Percentiles rank a stretch among this genome's conserved stretches.
Evolutionary conservation across 1,140 invertebrate genomes (phyloP).

Genomic region (Globodera rostochiensis): DNA sequence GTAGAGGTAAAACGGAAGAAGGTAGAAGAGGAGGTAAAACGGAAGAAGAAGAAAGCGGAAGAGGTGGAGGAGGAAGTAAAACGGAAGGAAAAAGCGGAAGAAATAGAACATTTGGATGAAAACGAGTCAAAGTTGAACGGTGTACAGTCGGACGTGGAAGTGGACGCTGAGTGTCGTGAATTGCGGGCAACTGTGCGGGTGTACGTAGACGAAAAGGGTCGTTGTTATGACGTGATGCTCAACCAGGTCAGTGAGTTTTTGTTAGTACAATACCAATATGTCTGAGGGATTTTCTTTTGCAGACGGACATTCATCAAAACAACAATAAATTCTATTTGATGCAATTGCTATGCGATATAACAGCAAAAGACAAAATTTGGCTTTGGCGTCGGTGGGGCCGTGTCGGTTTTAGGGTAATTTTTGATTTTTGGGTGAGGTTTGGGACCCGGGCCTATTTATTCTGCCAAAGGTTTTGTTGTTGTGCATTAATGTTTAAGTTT

Average conservation of each 20-base stretch:
- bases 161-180: constrained; percentile 25
- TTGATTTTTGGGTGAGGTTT: background rate
- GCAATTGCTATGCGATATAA: constrained; percentile 29
- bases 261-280: background rate
- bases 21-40: background rate
- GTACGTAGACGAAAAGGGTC: constrained; percentile 43
- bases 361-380: constrained; percentile 56
- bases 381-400: constrained; percentile 71
- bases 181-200: constrained; percentile 21
- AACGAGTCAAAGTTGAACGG: background rate
- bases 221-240: constrained; percentile 69
- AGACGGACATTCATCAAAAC: constrained; percentile 39
- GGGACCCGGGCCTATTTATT: too few species aligned
- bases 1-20: too few species aligned
- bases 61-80: background rate
- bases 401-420: constrained; percentile 42
- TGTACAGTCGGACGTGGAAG: constrained; percentile 1
- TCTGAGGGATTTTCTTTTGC: constrained; percentile 67
- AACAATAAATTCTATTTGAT: constrained; percentile 47
- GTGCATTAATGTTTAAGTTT: too few species aligned
- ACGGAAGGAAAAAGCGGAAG: background rate
- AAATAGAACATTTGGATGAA: background rate
- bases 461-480: background rate
- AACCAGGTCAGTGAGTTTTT: constrained; percentile 66
- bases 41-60: background rate